These are phyloP conservation scores for Falco naumanni DNA, from an alignment of 2,797 vertebrate species.

Conservation along the genomic window DNA sequence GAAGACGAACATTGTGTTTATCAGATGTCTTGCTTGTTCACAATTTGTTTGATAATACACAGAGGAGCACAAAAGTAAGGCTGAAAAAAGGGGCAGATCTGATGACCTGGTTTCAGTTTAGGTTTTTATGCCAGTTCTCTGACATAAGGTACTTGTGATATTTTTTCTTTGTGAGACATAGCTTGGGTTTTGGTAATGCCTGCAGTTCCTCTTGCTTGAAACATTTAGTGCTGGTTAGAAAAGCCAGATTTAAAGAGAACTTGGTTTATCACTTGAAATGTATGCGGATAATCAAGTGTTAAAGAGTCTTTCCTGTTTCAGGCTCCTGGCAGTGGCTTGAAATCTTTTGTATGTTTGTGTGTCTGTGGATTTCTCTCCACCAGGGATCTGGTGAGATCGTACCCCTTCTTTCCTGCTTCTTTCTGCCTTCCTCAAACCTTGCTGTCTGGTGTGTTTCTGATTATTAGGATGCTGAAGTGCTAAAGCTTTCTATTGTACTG, in stretches of 20 bases:
- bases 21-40: background rate
- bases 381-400: fast-evolving
- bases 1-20: fast-evolving
- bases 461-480: background rate
- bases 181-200: background rate
- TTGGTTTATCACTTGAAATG: background rate
- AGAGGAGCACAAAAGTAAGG: background rate
- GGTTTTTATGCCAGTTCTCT: background rate
- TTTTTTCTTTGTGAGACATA: background rate
- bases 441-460: background rate
- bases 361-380: background rate
- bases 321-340: background rate
- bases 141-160: background rate
- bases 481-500: background rate
- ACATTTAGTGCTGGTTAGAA: background rate
- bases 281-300: background rate
- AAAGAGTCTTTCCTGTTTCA: background rate
- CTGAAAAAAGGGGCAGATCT: background rate
- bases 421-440: background rate
- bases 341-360: background rate
- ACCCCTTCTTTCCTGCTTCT: background rate
- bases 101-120: slow-evolving; percentile 17
- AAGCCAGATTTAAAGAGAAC: background rate
- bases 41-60: background rate
- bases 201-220: background rate